Evolutionary conservation across 2,888 invertebrate genomes (phyloP).

Genomic region (Macrophya annulata): DNA sequence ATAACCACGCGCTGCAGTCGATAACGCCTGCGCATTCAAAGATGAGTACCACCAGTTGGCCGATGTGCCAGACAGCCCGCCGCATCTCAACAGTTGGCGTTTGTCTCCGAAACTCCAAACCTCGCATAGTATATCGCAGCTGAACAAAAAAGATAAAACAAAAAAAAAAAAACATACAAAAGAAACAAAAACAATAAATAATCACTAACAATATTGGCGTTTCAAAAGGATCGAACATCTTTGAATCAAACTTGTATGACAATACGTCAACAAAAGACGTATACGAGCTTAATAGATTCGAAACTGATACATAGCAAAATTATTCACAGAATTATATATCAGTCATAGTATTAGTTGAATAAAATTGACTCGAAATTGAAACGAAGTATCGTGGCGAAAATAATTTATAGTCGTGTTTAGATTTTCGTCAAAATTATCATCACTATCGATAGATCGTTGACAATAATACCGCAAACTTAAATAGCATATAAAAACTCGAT

Average conservation of each 20-base stretch:
- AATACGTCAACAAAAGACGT: neutral
- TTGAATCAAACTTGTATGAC: slow-evolving; percentile 47
- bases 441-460: neutral
- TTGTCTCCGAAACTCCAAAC: slow-evolving; percentile 70
- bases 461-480: neutral
- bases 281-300: neutral
- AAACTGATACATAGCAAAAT: neutral
- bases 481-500: no score
- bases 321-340: neutral
- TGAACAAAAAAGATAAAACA: slow-evolving; percentile 27
- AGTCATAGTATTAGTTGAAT: neutral
- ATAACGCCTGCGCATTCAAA: slow-evolving; percentile 74
- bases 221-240: neutral
- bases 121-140: slow-evolving; percentile 36
- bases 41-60: slow-evolving; percentile 54
- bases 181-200: neutral
- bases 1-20: slow-evolving; percentile 54
- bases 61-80: slow-evolving; percentile 72
- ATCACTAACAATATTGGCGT: neutral
- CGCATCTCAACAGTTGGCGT: slow-evolving; percentile 73
- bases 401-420: neutral
- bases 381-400: neutral
- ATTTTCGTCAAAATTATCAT: neutral
- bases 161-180: neutral
- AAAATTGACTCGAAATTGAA: neutral